Percentiles rank a stretch among this genome's conserved stretches.
These are phyloP conservation scores for Pilophorus perplexus DNA, from an alignment of 2,888 invertebrate species.

Conservation along the genomic window DNA sequence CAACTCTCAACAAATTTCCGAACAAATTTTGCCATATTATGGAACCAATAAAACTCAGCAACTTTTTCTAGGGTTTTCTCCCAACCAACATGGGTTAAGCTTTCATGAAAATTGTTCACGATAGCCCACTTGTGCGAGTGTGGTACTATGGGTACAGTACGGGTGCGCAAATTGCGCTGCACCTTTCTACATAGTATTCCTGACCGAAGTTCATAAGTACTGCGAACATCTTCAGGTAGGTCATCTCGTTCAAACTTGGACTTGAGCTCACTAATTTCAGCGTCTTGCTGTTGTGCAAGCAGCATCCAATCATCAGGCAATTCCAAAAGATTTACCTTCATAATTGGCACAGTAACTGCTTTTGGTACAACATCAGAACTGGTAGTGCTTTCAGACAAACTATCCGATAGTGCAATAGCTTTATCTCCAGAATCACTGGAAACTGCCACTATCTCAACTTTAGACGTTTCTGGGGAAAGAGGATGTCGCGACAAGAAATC, in stretches of 20 bases:
- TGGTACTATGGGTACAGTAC: constrained; percentile 12
- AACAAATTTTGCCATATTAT: too few relatives aligned
- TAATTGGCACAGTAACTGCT: background rate
- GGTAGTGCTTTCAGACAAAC: too few relatives aligned
- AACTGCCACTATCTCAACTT: background rate
- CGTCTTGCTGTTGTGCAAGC: background rate
- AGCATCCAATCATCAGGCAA: constrained; percentile 2
- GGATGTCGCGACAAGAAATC: constrained; percentile 49
- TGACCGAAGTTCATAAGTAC: constrained; percentile 39
- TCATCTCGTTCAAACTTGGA: background rate
- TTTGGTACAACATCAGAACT: background rate
- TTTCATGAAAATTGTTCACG: constrained; percentile 47
- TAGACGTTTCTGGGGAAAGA: background rate
- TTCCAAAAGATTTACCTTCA: background rate
- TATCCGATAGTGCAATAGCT: too few relatives aligned
- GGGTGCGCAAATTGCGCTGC: constrained; percentile 45
- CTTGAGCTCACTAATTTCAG: background rate
- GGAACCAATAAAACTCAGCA: too few relatives aligned
- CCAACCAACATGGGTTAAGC: background rate
- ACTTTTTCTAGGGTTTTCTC: too few relatives aligned
- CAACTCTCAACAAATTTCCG: too few relatives aligned
- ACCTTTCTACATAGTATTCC: constrained; percentile 44
- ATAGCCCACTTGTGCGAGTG: constrained; percentile 49
- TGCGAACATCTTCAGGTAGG: background rate
- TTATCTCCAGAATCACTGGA: too few relatives aligned